Evolutionary conservation across 2,113 vertebrate genomes (phyloP).

Genomic region (Butastur rufipennis): DNA sequence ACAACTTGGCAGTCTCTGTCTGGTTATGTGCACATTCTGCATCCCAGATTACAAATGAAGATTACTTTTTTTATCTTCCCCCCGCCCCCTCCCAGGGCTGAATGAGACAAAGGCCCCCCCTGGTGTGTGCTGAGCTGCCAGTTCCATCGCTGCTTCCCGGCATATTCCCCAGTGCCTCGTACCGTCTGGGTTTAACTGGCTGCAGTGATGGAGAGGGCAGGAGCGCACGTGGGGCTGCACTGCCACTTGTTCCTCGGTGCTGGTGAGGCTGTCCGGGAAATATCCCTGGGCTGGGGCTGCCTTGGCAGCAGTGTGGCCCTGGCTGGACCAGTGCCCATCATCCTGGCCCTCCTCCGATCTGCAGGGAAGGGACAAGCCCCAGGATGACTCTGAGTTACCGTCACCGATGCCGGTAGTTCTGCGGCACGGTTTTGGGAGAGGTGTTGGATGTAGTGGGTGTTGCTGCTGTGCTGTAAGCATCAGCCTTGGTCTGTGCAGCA

Average conservation of each 20-base stretch:
- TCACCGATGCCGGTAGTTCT: not conserved
- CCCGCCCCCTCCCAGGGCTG: not conserved
- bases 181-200: not conserved
- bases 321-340: not conserved
- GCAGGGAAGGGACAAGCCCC: not conserved
- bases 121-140: not conserved
- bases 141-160: not conserved
- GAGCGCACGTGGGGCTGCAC: fast-evolving
- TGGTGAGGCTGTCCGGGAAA: not conserved
- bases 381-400: not conserved
- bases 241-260: not conserved
- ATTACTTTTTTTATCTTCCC: too few relatives aligned
- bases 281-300: not conserved
- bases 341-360: not conserved
- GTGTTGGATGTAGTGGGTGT: not conserved
- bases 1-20: not conserved
- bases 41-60: not conserved
- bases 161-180: not conserved
- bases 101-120: not conserved
- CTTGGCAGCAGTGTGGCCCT: not conserved
- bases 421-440: not conserved
- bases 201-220: not conserved
- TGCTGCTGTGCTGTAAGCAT: not conserved
- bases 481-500: not conserved
- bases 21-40: not conserved